A percentile compares a stretch with the other conserved stretches of the same genome.
These are phyloP conservation scores for Tinea trinotella DNA, from an alignment of 2,888 invertebrate species.

Conservation along the genomic window DNA sequence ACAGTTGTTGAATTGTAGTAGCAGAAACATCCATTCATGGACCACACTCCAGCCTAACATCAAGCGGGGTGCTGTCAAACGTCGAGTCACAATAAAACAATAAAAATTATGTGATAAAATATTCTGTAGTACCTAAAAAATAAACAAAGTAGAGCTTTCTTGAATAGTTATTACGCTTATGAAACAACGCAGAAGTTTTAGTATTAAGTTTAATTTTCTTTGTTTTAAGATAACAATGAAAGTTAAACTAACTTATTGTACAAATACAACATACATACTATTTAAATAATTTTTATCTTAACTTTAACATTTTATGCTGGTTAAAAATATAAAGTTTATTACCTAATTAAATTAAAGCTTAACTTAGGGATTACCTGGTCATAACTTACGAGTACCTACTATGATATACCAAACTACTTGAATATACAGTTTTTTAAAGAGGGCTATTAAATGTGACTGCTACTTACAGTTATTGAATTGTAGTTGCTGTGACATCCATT, in stretches of 20 bases:
- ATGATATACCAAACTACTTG: too few species aligned
- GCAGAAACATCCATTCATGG: too few species aligned
- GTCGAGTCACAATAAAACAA: too few species aligned
- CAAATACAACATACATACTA: not conserved
- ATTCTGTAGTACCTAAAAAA: not conserved
- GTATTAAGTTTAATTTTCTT: not conserved
- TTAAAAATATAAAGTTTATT: not conserved
- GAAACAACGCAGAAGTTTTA: not conserved
- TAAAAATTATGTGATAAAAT: not conserved
- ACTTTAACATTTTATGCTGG: too few species aligned
- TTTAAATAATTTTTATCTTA: constrained; percentile 2
- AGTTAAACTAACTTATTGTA: constrained; percentile 2
- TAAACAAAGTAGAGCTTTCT: not conserved
- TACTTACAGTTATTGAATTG: too few species aligned
- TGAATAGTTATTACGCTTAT: not conserved
- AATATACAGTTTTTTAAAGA: too few species aligned
- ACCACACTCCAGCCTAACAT: too few species aligned
- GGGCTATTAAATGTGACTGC: too few species aligned
- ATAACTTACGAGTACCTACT: too few species aligned
- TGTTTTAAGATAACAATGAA: constrained; percentile 3
- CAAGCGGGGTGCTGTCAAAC: too few species aligned
- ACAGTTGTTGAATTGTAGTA: too few species aligned
- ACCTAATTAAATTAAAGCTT: not conserved
- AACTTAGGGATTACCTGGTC: not conserved
- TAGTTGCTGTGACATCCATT: too few species aligned